Conservation (phyloP, 2,888 invertebrate species). For the Actias luna region DNA sequence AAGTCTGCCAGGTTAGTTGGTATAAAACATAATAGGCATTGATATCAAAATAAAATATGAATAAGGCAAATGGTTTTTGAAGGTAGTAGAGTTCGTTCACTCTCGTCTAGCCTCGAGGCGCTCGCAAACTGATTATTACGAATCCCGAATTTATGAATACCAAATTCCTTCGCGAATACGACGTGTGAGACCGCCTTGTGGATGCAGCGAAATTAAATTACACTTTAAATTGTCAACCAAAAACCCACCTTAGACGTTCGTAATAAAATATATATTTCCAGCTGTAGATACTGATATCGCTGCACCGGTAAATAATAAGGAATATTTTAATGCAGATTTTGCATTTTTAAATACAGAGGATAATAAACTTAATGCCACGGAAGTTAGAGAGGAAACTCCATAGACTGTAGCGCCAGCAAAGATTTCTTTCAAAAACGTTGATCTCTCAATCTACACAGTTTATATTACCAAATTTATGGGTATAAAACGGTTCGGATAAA, state of each 20-base stretch:
- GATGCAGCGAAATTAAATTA: conserved; percentile 24
- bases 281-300: conserved; percentile 21
- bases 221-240: conserved; percentile 14
- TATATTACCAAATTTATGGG: conserved; percentile 57
- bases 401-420: conserved; percentile 14
- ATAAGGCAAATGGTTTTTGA: background rate
- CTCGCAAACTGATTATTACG: conserved; percentile 56
- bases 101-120: conserved; percentile 48
- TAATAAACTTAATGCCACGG: conserved; percentile 26
- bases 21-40: background rate
- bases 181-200: conserved; percentile 67
- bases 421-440: conserved; percentile 39
- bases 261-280: conserved; percentile 26
- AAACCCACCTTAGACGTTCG: conserved; percentile 21
- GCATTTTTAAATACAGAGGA: conserved; percentile 32
- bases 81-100: conserved; percentile 54
- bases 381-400: conserved; percentile 38
- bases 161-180: conserved; percentile 48
- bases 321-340: conserved; percentile 39
- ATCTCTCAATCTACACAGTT: conserved; percentile 65
- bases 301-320: conserved; percentile 40
- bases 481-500: conserved; percentile 49
- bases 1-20: background rate
- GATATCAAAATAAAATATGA: background rate
- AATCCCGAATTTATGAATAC: conserved; percentile 60